Evolutionary conservation across 2,797 vertebrate species (phyloP), one percentile per base, ranked within the genome.

Genomic region (Fistularia tabacaria): DNA sequence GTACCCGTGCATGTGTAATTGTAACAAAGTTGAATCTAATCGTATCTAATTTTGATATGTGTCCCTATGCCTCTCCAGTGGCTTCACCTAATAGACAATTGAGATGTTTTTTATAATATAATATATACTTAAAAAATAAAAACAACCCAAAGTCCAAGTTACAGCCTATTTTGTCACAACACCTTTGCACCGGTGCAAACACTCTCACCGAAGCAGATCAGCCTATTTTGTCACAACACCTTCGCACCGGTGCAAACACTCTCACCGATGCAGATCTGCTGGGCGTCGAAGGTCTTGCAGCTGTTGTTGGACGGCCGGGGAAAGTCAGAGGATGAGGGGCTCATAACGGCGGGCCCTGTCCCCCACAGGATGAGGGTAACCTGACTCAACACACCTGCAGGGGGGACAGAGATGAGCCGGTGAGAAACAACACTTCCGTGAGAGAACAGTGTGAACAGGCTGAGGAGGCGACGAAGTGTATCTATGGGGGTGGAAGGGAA

Each of bases 221-320:
- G 97, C 83, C n/a, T n/a, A n/a, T n/a, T n/a, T n/a, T n/a, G n/a
- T n/a, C n/a, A n/a, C n/a, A n/a, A n/a, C n/a, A n/a, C n/a, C n/a
- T n/a, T n/a, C n/a, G n/a, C n/a, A n/a, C n/a, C n/a, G n/a, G n/a
- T n/a, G n/a, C n/a, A 25, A 25, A 25, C 25, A 25, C 12, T 37
- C 89, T 90, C 69, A 98, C 97, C 97, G 63, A 98, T 95, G 0
- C 96, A 98, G 69, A 96, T 92, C 88, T 98, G 97, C 83, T 95
- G 91, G 6, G 93, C 88, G 0, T 96, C 92, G 44, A 96, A 92
- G 1, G 93, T 97, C 88, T 95, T 98, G 90, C 95, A 98, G 87
- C 96, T 96, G 3, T 90, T 94, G 88, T 94, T 95, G 74, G 95
- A 94, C 0, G 94, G 89, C 14, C 92, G 89, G 38, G 89, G 85